Evolutionary conservation across 1,140 invertebrate genomes (phyloP).

Genomic region (Propsilocerus akamusi): DNA sequence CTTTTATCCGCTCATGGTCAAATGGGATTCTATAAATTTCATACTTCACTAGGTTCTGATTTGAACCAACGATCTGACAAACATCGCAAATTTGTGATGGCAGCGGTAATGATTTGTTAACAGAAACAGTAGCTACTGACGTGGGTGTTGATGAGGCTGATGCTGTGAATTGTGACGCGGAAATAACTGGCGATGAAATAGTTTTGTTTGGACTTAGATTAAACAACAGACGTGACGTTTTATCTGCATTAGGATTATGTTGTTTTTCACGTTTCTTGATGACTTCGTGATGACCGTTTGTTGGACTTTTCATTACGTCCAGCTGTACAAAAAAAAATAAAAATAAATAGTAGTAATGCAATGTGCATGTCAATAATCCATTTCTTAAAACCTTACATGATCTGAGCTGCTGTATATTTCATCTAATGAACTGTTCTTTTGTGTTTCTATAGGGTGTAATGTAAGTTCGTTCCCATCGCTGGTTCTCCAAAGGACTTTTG

Average conservation of each 20-base stretch:
- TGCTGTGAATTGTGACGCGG: not conserved
- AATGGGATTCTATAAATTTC: constrained; percentile 9
- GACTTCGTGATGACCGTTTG: not conserved
- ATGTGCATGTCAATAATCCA: too few species aligned
- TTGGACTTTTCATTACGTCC: not conserved
- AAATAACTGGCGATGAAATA: not conserved
- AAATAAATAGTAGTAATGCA: too few species aligned
- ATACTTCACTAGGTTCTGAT: constrained; percentile 39
- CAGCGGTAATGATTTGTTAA: constrained; percentile 16
- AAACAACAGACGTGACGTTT: not conserved
- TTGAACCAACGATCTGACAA: constrained; percentile 30
- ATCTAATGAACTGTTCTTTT: too few species aligned
- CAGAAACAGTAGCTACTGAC: constrained; percentile 17
- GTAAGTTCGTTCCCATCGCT: not conserved
- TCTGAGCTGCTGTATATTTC: too few species aligned
- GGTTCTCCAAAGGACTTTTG: not conserved
- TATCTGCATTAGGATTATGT: not conserved
- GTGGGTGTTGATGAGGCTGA: not conserved
- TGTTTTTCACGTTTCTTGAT: not conserved
- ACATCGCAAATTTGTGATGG: constrained; percentile 24
- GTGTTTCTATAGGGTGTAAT: too few species aligned
- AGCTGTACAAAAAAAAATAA: too few species aligned
- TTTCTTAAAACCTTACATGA: too few species aligned
- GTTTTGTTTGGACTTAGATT: not conserved
- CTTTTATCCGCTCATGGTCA: not conserved